Evolutionary conservation across 2,888 invertebrate genomes (phyloP).

Genomic region (Hyles lineata): DNA sequence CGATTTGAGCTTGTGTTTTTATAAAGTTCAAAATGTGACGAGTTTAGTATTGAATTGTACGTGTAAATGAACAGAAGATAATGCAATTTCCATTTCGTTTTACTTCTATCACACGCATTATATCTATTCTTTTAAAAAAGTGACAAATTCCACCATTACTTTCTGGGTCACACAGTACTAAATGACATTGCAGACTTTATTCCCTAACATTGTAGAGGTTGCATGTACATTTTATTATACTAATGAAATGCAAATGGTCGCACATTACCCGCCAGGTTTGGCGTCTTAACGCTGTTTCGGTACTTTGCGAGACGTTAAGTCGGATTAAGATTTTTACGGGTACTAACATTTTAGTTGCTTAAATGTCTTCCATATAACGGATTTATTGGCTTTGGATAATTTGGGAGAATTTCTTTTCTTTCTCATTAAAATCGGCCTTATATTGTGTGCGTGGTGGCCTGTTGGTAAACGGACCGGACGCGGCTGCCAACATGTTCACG

Average conservation of each 20-base stretch:
- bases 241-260: slow-evolving; percentile 26
- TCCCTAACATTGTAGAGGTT: background rate
- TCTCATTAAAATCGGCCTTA: too few species aligned
- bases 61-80: background rate
- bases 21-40: too few species aligned
- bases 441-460: too few species aligned
- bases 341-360: background rate
- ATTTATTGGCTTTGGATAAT: background rate
- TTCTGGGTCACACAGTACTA: background rate
- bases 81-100: background rate
- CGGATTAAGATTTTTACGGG: slow-evolving; percentile 19
- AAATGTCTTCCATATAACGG: background rate
- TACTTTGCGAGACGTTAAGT: slow-evolving; percentile 15
- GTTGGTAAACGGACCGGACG: too few species aligned
- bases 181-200: background rate
- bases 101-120: too few species aligned
- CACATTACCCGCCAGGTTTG: slow-evolving; percentile 17
- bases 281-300: slow-evolving; percentile 17
- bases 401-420: background rate
- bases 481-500: too few species aligned
- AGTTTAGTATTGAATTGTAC: too few species aligned
- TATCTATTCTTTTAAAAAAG: background rate
- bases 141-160: background rate
- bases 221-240: slow-evolving; percentile 22
- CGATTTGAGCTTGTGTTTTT: too few species aligned